Evolutionary conservation across 2,797 vertebrate species (phyloP).

Genomic region (Urosaurus nigricauda): DNA sequence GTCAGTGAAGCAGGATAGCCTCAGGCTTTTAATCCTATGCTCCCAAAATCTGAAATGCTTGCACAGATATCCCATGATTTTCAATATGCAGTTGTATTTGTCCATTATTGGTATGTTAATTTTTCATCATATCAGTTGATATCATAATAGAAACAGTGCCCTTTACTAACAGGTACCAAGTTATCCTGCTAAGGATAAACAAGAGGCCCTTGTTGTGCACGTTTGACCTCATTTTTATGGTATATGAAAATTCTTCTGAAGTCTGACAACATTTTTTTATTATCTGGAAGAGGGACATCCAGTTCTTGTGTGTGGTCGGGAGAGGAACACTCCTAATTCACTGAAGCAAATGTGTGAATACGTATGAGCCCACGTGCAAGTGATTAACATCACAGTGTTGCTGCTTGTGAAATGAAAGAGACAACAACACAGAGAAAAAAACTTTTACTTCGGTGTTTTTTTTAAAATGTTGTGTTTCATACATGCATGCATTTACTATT

Average conservation of each 20-base stretch:
- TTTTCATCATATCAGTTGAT: neutral
- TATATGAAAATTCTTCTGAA: neutral
- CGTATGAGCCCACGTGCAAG: constrained; percentile 19
- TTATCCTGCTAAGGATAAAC: neutral
- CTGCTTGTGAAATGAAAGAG: neutral
- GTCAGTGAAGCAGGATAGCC: neutral
- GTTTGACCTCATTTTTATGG: constrained; percentile 7
- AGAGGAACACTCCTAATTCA: neutral
- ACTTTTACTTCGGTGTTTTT: neutral
- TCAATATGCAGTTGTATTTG: neutral
- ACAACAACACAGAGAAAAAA: fast-evolving
- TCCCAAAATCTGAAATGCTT: neutral
- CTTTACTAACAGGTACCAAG: neutral
- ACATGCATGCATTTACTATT: no score
- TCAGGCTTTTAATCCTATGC: neutral
- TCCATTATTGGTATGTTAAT: neutral
- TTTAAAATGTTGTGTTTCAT: neutral
- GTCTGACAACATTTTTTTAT: constrained; percentile 13
- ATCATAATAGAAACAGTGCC: neutral
- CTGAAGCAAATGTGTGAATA: neutral
- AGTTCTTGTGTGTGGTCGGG: constrained; percentile 4
- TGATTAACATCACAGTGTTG: constrained; percentile 15
- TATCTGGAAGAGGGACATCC: constrained; percentile 23
- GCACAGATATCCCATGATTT: neutral
- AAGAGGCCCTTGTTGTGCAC: neutral